Evolutionary conservation across 2,113 vertebrate species (phyloP).

Genomic region (Etheostoma cragini): DNA sequence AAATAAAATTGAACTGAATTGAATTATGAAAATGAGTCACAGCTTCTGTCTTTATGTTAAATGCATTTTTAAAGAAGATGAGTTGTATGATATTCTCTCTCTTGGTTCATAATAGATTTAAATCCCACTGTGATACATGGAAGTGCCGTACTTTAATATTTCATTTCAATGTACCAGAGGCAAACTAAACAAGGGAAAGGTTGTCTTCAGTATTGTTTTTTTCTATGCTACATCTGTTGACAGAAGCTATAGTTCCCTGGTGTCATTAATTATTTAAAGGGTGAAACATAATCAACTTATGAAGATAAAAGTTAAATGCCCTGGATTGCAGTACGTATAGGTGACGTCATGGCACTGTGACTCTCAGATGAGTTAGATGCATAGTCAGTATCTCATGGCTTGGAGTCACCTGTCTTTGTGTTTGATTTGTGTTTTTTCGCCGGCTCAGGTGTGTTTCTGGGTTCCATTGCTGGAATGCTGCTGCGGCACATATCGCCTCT

Average conservation of each 20-base stretch:
- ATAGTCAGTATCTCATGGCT: not conserved
- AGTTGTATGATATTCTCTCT: not conserved
- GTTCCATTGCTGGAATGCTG: conserved; percentile 90
- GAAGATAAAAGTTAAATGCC: not conserved
- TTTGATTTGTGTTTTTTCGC: conserved; percentile 19
- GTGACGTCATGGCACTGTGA: not conserved
- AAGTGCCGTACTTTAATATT: not conserved
- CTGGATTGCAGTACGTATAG: not conserved
- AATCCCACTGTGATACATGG: not conserved
- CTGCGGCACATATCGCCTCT: conserved; percentile 93
- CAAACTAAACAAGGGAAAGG: not conserved
- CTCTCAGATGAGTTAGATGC: not conserved
- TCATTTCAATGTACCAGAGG: not conserved
- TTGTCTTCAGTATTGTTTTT: not conserved
- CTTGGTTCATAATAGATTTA: not conserved
- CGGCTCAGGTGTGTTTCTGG: conserved; percentile 92
- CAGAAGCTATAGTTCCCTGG: not conserved
- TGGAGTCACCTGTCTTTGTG: not conserved
- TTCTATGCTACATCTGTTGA: not conserved
- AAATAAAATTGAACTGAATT: no score
- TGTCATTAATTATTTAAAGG: not conserved
- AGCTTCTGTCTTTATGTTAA: conserved; percentile 23
- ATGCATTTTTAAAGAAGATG: not conserved
- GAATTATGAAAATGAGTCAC: conserved; percentile 11
- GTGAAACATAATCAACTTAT: not conserved